Base-by-base conservation (phyloP, 2,797 vertebrate genomes). In the Pseudochirops cupreus region DNA sequence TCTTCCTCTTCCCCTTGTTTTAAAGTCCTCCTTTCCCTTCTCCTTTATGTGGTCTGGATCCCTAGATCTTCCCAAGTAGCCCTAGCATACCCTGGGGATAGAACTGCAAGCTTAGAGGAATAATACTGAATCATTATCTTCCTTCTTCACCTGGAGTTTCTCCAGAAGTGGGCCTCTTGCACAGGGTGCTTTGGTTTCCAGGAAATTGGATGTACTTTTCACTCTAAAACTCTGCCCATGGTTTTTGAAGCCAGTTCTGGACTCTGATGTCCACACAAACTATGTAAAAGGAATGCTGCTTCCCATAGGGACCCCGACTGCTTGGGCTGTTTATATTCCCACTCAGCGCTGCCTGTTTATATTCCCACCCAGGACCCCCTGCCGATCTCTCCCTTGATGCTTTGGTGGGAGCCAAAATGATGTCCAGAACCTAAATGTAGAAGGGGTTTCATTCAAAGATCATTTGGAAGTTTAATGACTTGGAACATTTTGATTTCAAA, bases 401-500 rank as follows among this genome's bases (percentile, higher is more conserved):
- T 96, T 97, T 67, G 29, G 94, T 87, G 94, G 91, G 67, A 54
- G 59, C 94, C 90, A 56, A 95, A 89, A 95, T 97, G 5, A 95
- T 97, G 94, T 95, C 96, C 95, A 10, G 58, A 74, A 46, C 59
- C 57, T 0, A 0, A 54, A 87, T 95, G 90, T 97, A 56, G 95
- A 95, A 97, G 95, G 95, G 93, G 52, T 18, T 96, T 95, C 33
- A 96, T 94, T 96, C 57, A 95, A 95, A 14, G 54, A 97, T 96
- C 94, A 94, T 98, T 98, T 94, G 96, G 97, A 98, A 98, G 98
- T 97, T 97, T 91, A 98, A 97, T 98, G 96, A 96, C 91, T 96
- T 98, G 95, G 97, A 97, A 96, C 97, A 93, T 98, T 98, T 98
- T 98, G 97, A 96, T 98, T 98, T 98, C 91, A 97, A 96, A 98